Conservation (phyloP, 2,113 vertebrate species). For the Arenaria interpres region DNA sequence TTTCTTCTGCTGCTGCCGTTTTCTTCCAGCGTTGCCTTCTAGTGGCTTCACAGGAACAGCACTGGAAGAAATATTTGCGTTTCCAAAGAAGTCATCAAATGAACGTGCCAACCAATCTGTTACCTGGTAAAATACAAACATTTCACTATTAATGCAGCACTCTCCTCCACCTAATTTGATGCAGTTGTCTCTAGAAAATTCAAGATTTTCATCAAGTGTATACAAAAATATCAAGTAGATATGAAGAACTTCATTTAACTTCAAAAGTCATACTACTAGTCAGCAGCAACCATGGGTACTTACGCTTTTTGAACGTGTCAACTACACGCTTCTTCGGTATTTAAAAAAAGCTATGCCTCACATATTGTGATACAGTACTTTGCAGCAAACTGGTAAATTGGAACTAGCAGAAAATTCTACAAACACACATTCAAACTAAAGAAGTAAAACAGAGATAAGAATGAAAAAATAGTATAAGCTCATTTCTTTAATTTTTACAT, state of each 20-base stretch:
- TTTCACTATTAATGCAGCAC: background rate
- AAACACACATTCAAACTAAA: background rate
- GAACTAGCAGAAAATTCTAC: background rate
- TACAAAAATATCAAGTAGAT: rapidly evolving
- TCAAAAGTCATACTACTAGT: background rate
- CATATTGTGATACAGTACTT: background rate
- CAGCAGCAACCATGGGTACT: background rate
- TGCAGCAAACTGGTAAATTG: background rate
- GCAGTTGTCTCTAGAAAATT: background rate
- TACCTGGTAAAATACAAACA: constrained; percentile 53
- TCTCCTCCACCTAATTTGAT: no score
- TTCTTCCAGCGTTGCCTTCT: background rate
- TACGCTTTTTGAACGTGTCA: rapidly evolving
- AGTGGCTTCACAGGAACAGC: background rate
- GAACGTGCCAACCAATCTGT: constrained; percentile 81
- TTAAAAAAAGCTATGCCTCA: background rate
- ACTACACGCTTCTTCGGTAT: background rate
- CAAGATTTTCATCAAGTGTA: background rate
- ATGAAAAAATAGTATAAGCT: background rate
- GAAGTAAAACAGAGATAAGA: background rate
- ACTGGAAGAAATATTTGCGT: background rate
- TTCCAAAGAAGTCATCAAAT: constrained; percentile 78
- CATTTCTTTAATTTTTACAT: background rate
- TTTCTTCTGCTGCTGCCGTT: constrained; percentile 40
- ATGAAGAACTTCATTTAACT: background rate